Evolutionary conservation across 2,888 invertebrate genomes (phyloP).

Genomic region (Heliconius sara): DNA sequence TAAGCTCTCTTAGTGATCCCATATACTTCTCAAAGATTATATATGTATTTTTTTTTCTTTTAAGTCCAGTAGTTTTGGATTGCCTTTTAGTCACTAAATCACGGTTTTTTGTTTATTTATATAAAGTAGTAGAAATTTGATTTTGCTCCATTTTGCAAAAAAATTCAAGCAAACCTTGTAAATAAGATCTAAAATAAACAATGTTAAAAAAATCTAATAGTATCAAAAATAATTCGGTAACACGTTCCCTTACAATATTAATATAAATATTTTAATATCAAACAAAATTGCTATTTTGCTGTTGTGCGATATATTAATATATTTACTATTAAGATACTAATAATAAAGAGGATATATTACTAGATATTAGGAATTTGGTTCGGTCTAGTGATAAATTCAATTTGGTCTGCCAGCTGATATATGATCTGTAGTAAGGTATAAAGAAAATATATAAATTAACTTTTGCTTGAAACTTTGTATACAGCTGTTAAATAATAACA

Average conservation of each 20-base stretch:
- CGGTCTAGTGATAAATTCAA: conserved; percentile 15
- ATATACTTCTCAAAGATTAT: no score
- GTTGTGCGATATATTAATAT: background rate
- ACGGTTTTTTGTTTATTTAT: no score
- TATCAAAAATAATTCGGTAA: background rate
- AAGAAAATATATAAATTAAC: background rate
- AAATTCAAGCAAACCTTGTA: no score
- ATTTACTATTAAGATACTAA: background rate
- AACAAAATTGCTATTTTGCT: background rate
- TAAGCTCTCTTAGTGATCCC: no score
- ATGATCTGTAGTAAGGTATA: background rate
- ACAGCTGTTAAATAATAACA: background rate
- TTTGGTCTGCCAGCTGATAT: background rate
- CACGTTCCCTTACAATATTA: background rate
- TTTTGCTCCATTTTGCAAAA: no score
- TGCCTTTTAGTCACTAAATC: no score
- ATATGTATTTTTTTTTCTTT: no score
- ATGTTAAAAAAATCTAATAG: no score
- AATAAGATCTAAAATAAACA: no score
- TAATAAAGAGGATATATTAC: background rate
- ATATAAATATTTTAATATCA: background rate
- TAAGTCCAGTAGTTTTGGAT: no score
- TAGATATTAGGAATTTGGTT: background rate
- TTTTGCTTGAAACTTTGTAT: background rate
- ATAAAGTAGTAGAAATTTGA: no score